Percentiles rank a stretch among this genome's conserved stretches.
phyloP scores from a whole-genome alignment of 2,888 invertebrate genomes.

The Lasioglossum morio region DNA sequence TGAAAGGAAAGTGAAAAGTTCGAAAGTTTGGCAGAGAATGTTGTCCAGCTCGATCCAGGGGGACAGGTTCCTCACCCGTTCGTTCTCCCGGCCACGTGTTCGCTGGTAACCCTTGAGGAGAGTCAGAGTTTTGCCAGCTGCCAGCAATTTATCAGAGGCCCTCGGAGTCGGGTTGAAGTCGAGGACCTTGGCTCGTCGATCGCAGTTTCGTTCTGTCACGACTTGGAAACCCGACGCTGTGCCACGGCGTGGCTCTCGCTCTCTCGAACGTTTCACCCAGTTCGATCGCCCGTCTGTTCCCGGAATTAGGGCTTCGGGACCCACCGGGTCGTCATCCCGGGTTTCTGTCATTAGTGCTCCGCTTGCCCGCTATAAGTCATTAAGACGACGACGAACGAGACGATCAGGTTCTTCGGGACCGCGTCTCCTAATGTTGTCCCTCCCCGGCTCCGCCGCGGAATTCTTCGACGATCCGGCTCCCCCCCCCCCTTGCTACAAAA shows the following conservation, averaged over 20 bases:
- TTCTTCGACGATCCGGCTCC: neutral
- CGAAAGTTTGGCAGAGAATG: neutral
- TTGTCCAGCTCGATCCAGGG: neutral
- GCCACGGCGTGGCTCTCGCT: neutral
- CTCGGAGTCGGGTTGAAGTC: constrained; percentile 46
- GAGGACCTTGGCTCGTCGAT: constrained; percentile 58
- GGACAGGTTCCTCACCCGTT: constrained; percentile 39
- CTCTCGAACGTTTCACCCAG: constrained; percentile 17
- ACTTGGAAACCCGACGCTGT: constrained; percentile 48
- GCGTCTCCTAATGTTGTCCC: neutral
- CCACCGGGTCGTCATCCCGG: constrained; percentile 55
- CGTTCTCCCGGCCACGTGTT: constrained; percentile 58
- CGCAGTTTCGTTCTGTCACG: constrained; percentile 52
- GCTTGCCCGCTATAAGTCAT: constrained; percentile 44
- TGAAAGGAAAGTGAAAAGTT: neutral
- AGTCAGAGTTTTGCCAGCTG: constrained; percentile 73
- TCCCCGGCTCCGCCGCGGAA: neutral
- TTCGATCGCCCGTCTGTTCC: constrained; percentile 47
- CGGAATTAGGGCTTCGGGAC: constrained; percentile 55
- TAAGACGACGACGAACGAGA: constrained; percentile 50
- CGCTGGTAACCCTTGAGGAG: constrained; percentile 70
- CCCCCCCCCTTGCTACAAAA: neutral
- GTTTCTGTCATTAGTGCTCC: constrained; percentile 59
- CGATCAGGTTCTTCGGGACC: constrained; percentile 20
- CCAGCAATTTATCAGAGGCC: constrained; percentile 72